Conservation (phyloP, 1,140 invertebrate species). For the Platyscapa corneri region DNA sequence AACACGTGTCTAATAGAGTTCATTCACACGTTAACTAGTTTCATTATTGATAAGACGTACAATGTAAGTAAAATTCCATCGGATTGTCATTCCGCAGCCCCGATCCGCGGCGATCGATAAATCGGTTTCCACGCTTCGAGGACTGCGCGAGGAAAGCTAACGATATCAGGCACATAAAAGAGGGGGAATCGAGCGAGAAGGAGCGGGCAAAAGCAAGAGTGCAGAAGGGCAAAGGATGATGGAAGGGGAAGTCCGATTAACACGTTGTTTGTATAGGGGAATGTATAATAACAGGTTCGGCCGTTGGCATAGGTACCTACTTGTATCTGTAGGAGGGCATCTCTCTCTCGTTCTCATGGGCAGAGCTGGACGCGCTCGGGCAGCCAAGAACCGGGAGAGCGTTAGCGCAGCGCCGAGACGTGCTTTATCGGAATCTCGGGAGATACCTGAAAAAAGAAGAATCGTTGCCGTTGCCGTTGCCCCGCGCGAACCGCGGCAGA, state of each 20-base stretch:
- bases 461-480: not conserved
- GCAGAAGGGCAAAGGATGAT: conserved; percentile 5
- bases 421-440: conserved; percentile 35
- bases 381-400: not conserved
- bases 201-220: not conserved
- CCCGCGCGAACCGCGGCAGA: not conserved
- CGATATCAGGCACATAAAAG: not conserved
- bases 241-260: conserved; percentile 70
- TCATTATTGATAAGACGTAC: conserved; percentile 16
- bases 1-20: conserved; percentile 36
- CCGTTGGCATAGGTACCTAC: conserved; percentile 70
- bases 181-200: not conserved
- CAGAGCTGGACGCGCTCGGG: not conserved
- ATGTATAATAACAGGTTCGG: conserved; percentile 75
- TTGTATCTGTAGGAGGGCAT: conserved; percentile 73
- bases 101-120: conserved; percentile 61
- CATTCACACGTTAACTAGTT: conserved; percentile 46
- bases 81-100: conserved; percentile 9
- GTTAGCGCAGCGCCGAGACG: conserved; percentile 37
- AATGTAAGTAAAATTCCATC: conserved; percentile 30
- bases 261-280: conserved; percentile 75
- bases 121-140: conserved; percentile 65
- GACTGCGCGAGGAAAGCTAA: conserved; percentile 26
- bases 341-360: conserved; percentile 63
- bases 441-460: conserved; percentile 48